Base-by-base conservation (phyloP, 2,888 invertebrate genomes). In the Pterostichus madidus region DNA sequence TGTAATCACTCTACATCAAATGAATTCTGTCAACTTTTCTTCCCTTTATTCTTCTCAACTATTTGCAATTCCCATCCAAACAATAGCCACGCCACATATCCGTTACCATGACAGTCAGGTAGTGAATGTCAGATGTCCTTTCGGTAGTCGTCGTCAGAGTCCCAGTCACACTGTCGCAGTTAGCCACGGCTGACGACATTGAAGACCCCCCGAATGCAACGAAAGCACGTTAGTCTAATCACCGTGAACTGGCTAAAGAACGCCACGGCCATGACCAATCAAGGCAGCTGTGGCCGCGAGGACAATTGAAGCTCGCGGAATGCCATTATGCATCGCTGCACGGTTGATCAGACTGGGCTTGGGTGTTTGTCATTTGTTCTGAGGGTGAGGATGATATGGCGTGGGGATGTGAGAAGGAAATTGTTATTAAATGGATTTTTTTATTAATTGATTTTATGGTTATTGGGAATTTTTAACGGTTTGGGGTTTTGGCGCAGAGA, bases 221-320 rank as follows among this genome's bases (percentile, higher is more conserved):
- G n/a, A 87, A 87, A 87, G 87, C 87, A 87, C 86, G 86, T 88
- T 88, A 87, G 85, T 85, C 86, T 87, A 88, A 88, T 88, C 88
- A 87, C 87, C 88, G 88, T 88, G 87, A 88, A 88, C 86, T 86
- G 76, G 49, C 53, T 52, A 56, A 53, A 76, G 76, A 76, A 76
- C 32, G 10, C 53, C 76, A 76, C 52, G 76, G 35, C 53, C 76
- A 53, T 76, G 53, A 56, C 76, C 76, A 76, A 76, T 76, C 76
- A 52, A 53, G 53, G 52, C 76, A 76, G 76, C 76, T 76, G 76
- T 53, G 53, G 53, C 49, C n/a, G 39, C 32, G 35, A 13, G 68
- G 68, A 71, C 68, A 71, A 71, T 44, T 71, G 68, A 15, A 71
- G 64, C 32, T 71, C 68, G 68, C 68, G 68, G 68, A 71, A 71